A percentile compares a stretch with the other conserved stretches of the same genome.
phyloP scores from a whole-genome alignment of 2,113 vertebrate genomes.

The Cathartes aura region DNA sequence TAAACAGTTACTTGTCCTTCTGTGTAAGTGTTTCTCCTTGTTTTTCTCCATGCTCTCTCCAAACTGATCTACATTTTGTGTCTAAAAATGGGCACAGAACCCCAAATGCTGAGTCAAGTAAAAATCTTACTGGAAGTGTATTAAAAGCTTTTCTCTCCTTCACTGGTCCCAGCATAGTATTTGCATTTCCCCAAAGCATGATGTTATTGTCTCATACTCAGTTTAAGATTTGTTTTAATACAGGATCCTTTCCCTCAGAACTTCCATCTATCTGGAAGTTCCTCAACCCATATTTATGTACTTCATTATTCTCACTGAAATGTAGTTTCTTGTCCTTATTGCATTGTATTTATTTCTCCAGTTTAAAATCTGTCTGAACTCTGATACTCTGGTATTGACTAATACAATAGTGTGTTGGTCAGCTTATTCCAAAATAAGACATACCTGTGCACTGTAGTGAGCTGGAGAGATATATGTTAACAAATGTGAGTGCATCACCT shows the following conservation, averaged over 20 bases:
- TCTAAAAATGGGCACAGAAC: background rate
- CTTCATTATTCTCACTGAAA: background rate
- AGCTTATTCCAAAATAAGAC: background rate
- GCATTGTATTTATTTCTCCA: background rate
- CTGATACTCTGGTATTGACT: background rate
- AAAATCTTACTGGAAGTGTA: background rate
- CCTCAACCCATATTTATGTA: background rate
- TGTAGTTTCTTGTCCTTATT: background rate
- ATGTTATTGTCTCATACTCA: background rate
- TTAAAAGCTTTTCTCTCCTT: background rate
- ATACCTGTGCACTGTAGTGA: background rate
- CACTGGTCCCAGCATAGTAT: background rate
- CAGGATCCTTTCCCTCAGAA: background rate
- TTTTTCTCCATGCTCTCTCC: background rate
- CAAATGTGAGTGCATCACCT: too few species aligned
- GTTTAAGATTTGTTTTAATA: background rate
- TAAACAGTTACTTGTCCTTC: background rate
- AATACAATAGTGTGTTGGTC: background rate
- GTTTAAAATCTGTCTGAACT: background rate
- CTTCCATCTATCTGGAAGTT: background rate
- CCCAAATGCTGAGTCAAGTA: background rate
- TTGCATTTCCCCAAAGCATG: background rate
- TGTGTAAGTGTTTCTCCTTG: background rate
- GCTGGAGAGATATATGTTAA: background rate
- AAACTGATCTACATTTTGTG: background rate